Evolutionary conservation across 2,888 invertebrate genomes (phyloP).

Genomic region (Noctua fimbriata): DNA sequence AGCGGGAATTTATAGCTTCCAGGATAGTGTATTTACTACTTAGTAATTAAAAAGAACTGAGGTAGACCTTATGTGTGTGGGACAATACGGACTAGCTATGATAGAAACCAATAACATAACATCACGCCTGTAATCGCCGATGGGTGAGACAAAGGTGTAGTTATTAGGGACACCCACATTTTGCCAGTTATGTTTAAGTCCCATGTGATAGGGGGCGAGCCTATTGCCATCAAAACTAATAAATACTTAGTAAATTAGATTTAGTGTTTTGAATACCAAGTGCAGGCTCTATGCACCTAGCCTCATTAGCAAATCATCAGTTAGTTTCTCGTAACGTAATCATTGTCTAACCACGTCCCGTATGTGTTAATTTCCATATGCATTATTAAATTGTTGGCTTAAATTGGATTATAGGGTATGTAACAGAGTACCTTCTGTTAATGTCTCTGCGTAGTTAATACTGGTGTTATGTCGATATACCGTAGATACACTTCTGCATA

Average conservation of each 20-base stretch:
- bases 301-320: conserved; percentile 7
- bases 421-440: background rate
- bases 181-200: too few species aligned
- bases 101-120: background rate
- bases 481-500: background rate
- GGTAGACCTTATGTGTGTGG: background rate
- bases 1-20: background rate
- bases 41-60: background rate
- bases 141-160: too few species aligned
- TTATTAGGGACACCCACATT: too few species aligned
- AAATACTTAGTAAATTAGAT: background rate
- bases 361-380: background rate
- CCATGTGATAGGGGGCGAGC: too few species aligned
- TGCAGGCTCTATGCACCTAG: background rate
- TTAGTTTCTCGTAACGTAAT: conserved; percentile 5
- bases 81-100: background rate
- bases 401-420: background rate
- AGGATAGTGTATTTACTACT: background rate
- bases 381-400: background rate
- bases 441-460: background rate
- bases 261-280: background rate
- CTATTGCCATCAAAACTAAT: background rate
- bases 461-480: background rate
- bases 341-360: background rate
- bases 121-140: too few species aligned